These are phyloP conservation scores for Paramisgurnus dabryanus DNA, from an alignment of 2,113 vertebrate genomes.

Conservation along the genomic window DNA sequence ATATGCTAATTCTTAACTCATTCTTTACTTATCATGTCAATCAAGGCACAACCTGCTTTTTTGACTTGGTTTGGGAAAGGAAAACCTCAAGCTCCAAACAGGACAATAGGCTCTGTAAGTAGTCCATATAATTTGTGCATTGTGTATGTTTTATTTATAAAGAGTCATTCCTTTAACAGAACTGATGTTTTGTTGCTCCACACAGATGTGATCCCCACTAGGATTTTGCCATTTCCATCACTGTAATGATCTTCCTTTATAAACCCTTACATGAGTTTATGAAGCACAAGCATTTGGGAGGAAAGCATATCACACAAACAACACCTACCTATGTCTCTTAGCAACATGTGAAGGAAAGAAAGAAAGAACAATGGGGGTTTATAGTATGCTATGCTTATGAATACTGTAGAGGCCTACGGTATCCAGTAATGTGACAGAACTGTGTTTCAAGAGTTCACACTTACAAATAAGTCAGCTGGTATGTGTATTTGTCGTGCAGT, in stretches of 20 bases:
- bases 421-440: slow-evolving; percentile 18
- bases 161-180: not conserved
- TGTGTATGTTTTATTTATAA: too few species aligned
- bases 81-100: too few species aligned
- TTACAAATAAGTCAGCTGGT: not conserved
- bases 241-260: slow-evolving; percentile 15
- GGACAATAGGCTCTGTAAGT: too few species aligned
- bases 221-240: not conserved
- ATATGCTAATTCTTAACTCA: too few species aligned
- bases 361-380: slow-evolving; percentile 2
- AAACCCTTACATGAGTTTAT: not conserved
- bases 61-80: too few species aligned
- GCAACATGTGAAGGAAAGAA: slow-evolving; percentile 26
- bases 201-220: slow-evolving; percentile 3
- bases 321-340: slow-evolving; percentile 42
- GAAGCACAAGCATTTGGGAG: not conserved
- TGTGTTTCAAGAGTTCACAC: slow-evolving; percentile 7
- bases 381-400: slow-evolving; percentile 20
- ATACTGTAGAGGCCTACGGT: slow-evolving; percentile 9
- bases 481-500: too few species aligned
- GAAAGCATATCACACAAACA: slow-evolving; percentile 8
- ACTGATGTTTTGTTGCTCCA: not conserved
- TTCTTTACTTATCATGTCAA: too few species aligned
- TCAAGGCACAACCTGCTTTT: too few species aligned
- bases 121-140: too few species aligned